These are phyloP conservation scores for Micrasema minimum DNA, from an alignment of 1,140 invertebrate species.

Conservation along the genomic window DNA sequence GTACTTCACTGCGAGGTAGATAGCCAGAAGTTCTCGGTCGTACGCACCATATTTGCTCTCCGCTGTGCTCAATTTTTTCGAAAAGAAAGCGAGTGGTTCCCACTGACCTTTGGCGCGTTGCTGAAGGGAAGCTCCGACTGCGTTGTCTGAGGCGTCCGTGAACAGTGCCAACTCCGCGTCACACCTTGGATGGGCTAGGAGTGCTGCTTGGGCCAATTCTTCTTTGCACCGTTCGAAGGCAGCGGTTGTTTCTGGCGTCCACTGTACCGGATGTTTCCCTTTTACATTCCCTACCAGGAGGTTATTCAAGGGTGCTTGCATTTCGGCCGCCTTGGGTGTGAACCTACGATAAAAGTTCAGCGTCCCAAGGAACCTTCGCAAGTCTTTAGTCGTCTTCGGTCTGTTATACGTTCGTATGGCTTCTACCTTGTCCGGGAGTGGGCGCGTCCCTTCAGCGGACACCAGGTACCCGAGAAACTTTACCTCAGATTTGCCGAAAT, in stretches of 20 bases:
- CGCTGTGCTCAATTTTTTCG: background rate
- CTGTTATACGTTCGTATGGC: background rate
- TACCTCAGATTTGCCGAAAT: no score
- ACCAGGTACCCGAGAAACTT: background rate
- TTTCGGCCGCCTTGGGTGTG: no score
- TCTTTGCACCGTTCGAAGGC: background rate
- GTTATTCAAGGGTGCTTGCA: no score
- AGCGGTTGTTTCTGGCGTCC: background rate
- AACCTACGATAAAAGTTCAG: background rate
- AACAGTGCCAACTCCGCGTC: background rate
- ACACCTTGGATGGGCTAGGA: background rate
- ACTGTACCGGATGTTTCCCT: background rate
- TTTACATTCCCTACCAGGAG: background rate
- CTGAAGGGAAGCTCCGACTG: background rate
- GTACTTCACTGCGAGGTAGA: slow-evolving; percentile 43
- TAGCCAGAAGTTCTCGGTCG: slow-evolving; percentile 42
- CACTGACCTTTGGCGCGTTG: background rate
- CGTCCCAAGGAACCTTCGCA: background rate
- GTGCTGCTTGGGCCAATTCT: background rate
- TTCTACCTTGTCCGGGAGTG: background rate
- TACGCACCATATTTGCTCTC: background rate
- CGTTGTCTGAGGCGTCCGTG: background rate
- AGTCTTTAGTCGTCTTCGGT: background rate
- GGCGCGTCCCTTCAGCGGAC: background rate
- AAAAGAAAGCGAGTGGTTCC: background rate